A percentile compares a stretch with the other conserved stretches of the same genome.
These are phyloP conservation scores for Otolemur crassicaudatus DNA, from an alignment of 2,797 vertebrate species.

Conservation along the genomic window DNA sequence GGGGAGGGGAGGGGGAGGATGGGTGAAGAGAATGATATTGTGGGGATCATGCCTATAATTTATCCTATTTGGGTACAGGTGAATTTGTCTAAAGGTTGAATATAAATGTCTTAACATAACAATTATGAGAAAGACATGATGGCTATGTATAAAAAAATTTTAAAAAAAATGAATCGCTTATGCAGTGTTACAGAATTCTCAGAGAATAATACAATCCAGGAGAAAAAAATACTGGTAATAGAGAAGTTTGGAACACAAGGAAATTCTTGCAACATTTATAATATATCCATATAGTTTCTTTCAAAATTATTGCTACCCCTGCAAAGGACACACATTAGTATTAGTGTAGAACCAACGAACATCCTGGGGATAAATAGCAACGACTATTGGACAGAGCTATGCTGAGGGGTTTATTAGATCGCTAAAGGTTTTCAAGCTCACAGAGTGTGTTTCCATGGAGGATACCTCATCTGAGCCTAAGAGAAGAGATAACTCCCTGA, in stretches of 20 bases:
- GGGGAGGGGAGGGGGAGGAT: no score
- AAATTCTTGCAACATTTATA: neutral
- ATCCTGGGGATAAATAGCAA: constrained; percentile 38
- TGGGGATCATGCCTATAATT: no score
- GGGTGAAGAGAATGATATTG: no score
- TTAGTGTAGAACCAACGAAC: neutral
- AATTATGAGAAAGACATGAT: no score
- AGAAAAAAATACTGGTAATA: neutral
- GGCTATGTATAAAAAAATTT: no score
- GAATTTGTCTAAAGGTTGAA: no score
- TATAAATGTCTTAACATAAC: no score
- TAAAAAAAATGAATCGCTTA: neutral
- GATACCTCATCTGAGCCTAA: constrained; percentile 55
- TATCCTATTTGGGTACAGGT: no score
- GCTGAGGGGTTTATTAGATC: constrained; percentile 66
- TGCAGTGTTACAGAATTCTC: neutral
- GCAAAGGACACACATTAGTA: neutral
- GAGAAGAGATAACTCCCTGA: constrained; percentile 59
- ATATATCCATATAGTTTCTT: neutral
- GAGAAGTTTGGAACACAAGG: neutral
- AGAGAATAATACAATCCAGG: neutral
- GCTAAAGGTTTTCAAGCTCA: constrained; percentile 73
- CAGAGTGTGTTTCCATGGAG: constrained; percentile 39
- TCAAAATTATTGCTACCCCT: neutral
- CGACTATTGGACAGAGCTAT: constrained; percentile 27